Evolutionary conservation across 2,888 invertebrate genomes (phyloP), one percentile per base, ranked within the genome.

Genomic region (Cosmorhoe ocellata): DNA sequence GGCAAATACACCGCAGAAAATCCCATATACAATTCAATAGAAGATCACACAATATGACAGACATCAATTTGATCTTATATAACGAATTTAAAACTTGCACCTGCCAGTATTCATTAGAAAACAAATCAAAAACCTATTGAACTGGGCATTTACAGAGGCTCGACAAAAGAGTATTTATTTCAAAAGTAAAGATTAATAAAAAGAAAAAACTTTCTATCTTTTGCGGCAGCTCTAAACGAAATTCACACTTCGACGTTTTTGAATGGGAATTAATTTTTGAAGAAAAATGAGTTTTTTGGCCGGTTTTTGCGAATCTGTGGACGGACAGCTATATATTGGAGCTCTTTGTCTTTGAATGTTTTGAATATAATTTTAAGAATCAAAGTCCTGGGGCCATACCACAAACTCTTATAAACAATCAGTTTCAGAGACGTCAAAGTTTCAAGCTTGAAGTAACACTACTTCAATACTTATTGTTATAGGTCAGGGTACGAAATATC

Each of bases 101-200:
- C 59, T 47, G 54, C 54, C 59, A 56, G 51, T 31, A 38, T 56
- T 53, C 32, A 51, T 56, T 56, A 34, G 10, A 44, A 11, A 43
- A 56, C 40, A 54, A 56, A 59, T 56, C 56, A 51, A 46, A 50
- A 51, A 39, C 39, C 47, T 40, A 51, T 56, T 51, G 39, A 51
- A 53, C 44, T 38, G 54, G 34, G 12, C 41, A 36, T 40, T 41
- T 27, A 53, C 52, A 53, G 48, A 58, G 42, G 55, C 13, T 14
- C 3, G 4, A 45, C 31, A 50, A 57, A 39, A 40, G 39, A 52
- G 47, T 55, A 48, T 55, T 51, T 55, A 45, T 39, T 45, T 36
- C 34, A 40, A 38, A 26, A 39, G 33, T 12, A 27, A 44, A 54
- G 43, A 54, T 51, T 51, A 56, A 49, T 46, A 56, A 40, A 51